phyloP scores from a whole-genome alignment of 2,113 vertebrate genomes.

The Lophura nycthemera region DNA sequence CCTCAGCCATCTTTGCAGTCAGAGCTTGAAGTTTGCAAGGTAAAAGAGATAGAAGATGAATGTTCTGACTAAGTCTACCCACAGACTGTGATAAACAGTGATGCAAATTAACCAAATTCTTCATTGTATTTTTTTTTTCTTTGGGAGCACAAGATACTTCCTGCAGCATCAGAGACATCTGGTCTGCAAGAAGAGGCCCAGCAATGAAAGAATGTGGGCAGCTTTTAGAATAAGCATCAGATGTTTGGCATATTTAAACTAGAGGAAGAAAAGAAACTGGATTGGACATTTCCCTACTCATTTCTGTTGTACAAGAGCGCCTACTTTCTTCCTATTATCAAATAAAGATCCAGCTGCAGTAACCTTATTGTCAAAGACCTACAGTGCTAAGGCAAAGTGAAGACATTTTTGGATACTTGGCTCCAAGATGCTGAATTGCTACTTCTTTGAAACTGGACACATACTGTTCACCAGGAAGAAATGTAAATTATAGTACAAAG shows the following conservation, averaged over 20 bases:
- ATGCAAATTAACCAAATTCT: not conserved
- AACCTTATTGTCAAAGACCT: not conserved
- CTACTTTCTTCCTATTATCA: not conserved
- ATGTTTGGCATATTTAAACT: not conserved
- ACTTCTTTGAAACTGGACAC: not conserved
- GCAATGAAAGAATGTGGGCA: not conserved
- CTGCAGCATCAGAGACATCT: not conserved
- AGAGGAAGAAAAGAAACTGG: not conserved
- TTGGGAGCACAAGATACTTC: not conserved
- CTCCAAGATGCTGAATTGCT: not conserved
- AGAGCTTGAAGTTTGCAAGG: not conserved
- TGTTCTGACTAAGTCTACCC: not conserved
- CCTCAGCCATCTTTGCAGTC: constrained; percentile 58
- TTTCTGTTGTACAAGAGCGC: not conserved
- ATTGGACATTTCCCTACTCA: not conserved
- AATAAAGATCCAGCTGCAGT: not conserved
- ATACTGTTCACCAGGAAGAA: not conserved
- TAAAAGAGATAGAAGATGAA: constrained; percentile 7
- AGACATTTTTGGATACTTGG: not conserved
- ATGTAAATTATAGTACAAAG: not conserved
- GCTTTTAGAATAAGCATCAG: not conserved
- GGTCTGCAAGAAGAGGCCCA: not conserved
- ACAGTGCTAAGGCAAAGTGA: not conserved
- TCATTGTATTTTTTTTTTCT: not conserved
- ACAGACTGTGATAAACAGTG: not conserved